These are phyloP conservation scores for Gryllus longicercus DNA, from an alignment of 2,888 invertebrate genomes.

Conservation along the genomic window DNA sequence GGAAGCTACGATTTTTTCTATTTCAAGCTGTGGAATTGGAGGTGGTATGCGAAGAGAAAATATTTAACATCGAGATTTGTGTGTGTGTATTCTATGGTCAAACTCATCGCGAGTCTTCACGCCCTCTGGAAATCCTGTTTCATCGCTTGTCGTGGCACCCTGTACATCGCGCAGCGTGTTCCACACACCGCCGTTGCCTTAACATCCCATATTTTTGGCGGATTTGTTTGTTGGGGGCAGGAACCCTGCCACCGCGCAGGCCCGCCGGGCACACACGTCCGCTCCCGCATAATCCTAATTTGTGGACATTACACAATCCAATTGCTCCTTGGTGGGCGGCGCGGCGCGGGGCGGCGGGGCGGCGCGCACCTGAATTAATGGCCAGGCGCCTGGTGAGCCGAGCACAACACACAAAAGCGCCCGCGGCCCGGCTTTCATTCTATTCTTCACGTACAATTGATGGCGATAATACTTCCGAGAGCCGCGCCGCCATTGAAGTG, in stretches of 20 bases:
- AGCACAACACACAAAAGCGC: slow-evolving; percentile 1
- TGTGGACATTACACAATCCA: slow-evolving; percentile 6
- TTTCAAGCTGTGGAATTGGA: no score
- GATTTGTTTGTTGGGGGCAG: slow-evolving; percentile 6
- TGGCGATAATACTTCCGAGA: slow-evolving; percentile 26
- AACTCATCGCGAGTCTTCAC: no score
- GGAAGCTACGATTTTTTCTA: no score
- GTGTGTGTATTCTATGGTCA: no score
- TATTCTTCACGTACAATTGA: slow-evolving; percentile 30
- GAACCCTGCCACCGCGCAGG: neutral
- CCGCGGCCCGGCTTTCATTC: neutral
- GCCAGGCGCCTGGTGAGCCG: neutral
- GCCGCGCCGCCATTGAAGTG: slow-evolving; percentile 20
- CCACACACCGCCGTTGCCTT: neutral
- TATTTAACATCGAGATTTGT: no score
- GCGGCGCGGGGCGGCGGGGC: neutral
- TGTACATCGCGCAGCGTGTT: neutral
- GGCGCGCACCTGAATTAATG: neutral
- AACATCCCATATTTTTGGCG: slow-evolving; percentile 8
- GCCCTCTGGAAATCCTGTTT: no score
- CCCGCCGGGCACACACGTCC: neutral
- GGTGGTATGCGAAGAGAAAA: no score
- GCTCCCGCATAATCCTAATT: neutral
- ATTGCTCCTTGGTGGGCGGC: neutral
- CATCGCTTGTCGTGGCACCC: no score